Evolutionary conservation across 2,888 invertebrate species (phyloP).

Genomic region (Drosophila paramelanica): DNA sequence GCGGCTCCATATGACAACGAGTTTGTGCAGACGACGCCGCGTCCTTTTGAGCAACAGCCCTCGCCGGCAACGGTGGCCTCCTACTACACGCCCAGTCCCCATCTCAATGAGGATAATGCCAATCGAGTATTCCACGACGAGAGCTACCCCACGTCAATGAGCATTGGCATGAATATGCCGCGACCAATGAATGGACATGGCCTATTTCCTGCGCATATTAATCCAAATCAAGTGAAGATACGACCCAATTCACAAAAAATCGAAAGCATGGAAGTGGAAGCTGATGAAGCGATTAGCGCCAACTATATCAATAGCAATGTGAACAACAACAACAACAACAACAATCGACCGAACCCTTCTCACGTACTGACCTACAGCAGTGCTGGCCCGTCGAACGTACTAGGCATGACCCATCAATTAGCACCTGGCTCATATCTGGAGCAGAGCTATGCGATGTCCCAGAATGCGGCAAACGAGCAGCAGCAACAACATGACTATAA

Average conservation of each 20-base stretch:
- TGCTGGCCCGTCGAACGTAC: constrained; percentile 22
- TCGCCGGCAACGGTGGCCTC: constrained; percentile 71
- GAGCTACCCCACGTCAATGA: constrained; percentile 65
- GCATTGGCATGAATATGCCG: constrained; percentile 46
- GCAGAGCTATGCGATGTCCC: constrained; percentile 41
- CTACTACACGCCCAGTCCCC: constrained; percentile 83
- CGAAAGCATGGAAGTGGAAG: constrained; percentile 77
- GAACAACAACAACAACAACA: constrained; percentile 40
- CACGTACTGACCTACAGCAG: constrained; percentile 73
- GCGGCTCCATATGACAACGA: constrained; percentile 66
- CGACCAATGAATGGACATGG: constrained; percentile 53
- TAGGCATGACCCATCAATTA: constrained; percentile 71
- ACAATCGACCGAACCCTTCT: constrained; percentile 29
- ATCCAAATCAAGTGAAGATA: constrained; percentile 73
- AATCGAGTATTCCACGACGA: constrained; percentile 80
- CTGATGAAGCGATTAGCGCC: constrained; percentile 60
- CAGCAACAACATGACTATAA: constrained; percentile 50
- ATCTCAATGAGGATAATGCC: constrained; percentile 81
- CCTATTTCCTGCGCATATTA: constrained; percentile 69
- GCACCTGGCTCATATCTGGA: constrained; percentile 60
- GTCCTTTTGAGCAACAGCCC: constrained; percentile 68
- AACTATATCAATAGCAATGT: constrained; percentile 61
- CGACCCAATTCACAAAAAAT: constrained; percentile 82
- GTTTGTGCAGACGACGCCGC: constrained; percentile 60
- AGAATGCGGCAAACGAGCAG: constrained; percentile 39